phyloP scores from a whole-genome alignment of 2,797 vertebrate species.

The Stomatorhinus walkeri region DNA sequence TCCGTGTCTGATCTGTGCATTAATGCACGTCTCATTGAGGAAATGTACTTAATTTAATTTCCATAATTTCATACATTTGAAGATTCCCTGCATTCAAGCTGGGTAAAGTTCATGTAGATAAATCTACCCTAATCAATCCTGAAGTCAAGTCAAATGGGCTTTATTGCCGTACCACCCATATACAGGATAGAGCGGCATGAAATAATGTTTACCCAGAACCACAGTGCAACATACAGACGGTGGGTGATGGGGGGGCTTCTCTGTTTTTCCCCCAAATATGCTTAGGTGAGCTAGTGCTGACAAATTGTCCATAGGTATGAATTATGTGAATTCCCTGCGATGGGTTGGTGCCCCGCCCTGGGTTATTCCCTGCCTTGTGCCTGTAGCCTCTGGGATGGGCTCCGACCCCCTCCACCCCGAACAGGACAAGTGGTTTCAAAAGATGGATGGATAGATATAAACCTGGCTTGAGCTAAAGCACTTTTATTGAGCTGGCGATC shows the following conservation, averaged over 20 bases:
- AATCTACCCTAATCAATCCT: not conserved
- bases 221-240: not conserved
- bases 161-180: not conserved
- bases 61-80: not conserved
- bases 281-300: not conserved
- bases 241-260: not conserved
- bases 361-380: not conserved
- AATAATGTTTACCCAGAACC: not conserved
- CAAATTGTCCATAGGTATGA: not conserved
- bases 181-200: not conserved
- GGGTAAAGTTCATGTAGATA: not conserved
- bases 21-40: not conserved
- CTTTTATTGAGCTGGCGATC: not conserved
- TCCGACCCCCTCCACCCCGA: not conserved
- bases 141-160: not conserved
- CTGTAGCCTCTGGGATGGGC: not conserved
- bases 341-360: not conserved
- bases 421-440: not conserved
- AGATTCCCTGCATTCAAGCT: not conserved
- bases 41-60: not conserved
- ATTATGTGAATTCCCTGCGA: not conserved
- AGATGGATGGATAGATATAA: not conserved
- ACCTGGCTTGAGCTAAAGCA: not conserved
- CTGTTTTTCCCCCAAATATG: not conserved
- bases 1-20: not conserved